A percentile compares a stretch with the other conserved stretches of the same genome.
Evolutionary conservation across 2,888 invertebrate genomes (phyloP).

Genomic region (Mythimna pallens): DNA sequence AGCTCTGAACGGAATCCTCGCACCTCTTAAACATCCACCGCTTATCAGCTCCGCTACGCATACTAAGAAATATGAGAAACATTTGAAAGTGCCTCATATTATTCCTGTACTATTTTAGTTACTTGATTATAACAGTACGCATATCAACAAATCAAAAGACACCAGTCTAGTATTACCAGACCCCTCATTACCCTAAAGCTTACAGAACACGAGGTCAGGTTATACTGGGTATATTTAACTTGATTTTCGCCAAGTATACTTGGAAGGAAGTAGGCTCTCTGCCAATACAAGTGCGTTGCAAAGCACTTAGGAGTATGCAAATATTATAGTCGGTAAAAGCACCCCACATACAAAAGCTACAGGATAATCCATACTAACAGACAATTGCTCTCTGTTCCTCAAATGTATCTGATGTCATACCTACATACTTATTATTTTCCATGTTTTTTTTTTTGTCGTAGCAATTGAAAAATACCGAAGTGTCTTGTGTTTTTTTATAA

Average conservation of each 20-base stretch:
- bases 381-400: conserved; percentile 19
- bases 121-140: too few relatives aligned
- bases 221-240: too few relatives aligned
- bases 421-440: neutral
- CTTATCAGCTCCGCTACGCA: too few relatives aligned
- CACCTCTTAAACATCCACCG: too few relatives aligned
- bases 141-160: too few relatives aligned
- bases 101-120: too few relatives aligned
- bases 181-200: too few relatives aligned
- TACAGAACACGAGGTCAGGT: too few relatives aligned
- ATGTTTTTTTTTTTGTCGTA: neutral
- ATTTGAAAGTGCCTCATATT: too few relatives aligned
- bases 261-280: neutral
- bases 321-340: conserved; percentile 21
- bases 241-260: neutral
- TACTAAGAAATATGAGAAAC: too few relatives aligned
- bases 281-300: neutral
- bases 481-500: neutral
- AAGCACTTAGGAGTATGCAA: conserved; percentile 28
- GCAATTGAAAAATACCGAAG: neutral
- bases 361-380: conserved; percentile 6
- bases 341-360: neutral
- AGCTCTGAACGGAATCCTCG: too few relatives aligned
- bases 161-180: too few relatives aligned
- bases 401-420: conserved; percentile 26